Conservation (phyloP, 2,888 invertebrate genomes). For the Drosophila sordidula region DNA sequence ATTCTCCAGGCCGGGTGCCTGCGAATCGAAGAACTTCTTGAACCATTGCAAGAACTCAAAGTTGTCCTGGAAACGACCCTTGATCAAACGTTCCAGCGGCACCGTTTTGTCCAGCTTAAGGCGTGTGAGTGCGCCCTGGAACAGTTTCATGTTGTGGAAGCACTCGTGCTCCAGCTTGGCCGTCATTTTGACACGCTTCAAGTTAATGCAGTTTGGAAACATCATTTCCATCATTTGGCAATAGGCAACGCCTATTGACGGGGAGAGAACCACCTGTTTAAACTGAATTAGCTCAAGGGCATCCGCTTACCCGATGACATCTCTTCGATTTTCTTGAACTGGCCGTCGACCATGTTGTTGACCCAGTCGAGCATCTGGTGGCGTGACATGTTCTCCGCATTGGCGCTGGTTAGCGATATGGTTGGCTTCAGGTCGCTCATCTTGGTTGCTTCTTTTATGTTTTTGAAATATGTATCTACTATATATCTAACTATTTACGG, state of each 20-base stretch:
- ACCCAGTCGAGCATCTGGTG: slow-evolving; percentile 99
- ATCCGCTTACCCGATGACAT: slow-evolving; percentile 89
- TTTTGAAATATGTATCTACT: slow-evolving; percentile 1
- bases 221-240: slow-evolving; percentile 99
- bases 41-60: slow-evolving; percentile 99
- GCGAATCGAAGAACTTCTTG: slow-evolving; percentile 99
- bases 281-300: background rate
- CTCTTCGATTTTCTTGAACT: slow-evolving; percentile 98
- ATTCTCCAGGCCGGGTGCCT: slow-evolving; percentile 93
- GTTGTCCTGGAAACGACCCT: slow-evolving; percentile 99
- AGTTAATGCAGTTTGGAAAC: slow-evolving; percentile 93
- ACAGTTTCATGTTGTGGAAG: slow-evolving; percentile 98
- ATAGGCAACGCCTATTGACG: slow-evolving; percentile 94
- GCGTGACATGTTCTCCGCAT: slow-evolving; percentile 95
- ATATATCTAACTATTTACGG: slow-evolving; percentile 4
- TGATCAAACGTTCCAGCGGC: slow-evolving; percentile 89
- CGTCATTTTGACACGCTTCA: slow-evolving; percentile 97
- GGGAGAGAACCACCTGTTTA: background rate
- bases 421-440: slow-evolving; percentile 69
- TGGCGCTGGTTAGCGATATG: slow-evolving; percentile 68
- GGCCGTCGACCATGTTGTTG: slow-evolving; percentile 96
- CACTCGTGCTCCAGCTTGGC: slow-evolving; percentile 99
- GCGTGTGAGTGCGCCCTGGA: slow-evolving; percentile 97
- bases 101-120: slow-evolving; percentile 95
- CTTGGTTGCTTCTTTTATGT: background rate